Conservation (phyloP, 2,888 invertebrate species). For the Campopleginae sp. region DNA sequence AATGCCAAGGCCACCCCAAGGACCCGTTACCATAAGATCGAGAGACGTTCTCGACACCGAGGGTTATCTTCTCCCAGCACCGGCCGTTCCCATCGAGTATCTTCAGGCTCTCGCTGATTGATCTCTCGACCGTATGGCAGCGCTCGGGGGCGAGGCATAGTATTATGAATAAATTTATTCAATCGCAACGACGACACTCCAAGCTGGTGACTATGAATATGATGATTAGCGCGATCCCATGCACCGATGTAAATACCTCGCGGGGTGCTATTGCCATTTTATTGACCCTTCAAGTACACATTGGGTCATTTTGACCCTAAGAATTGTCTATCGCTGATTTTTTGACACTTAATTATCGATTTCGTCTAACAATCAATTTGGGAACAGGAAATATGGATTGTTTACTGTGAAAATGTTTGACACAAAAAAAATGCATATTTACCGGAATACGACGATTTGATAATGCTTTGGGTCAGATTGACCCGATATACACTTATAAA, state of each 20-base stretch:
- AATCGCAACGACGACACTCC: neutral
- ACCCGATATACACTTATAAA: too few relatives aligned
- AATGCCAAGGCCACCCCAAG: conserved; percentile 86
- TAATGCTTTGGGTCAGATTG: too few relatives aligned
- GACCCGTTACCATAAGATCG: conserved; percentile 84
- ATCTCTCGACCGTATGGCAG: neutral
- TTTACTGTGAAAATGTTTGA: too few relatives aligned
- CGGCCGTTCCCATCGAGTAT: conserved; percentile 86
- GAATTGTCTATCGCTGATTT: too few relatives aligned
- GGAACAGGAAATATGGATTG: too few relatives aligned
- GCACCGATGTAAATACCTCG: conserved; percentile 1
- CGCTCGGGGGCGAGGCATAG: neutral
- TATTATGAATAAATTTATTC: conserved; percentile 12
- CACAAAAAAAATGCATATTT: too few relatives aligned
- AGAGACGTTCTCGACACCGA: conserved; percentile 87
- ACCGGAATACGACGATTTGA: too few relatives aligned
- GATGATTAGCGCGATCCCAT: neutral
- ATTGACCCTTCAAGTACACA: too few relatives aligned
- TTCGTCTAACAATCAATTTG: too few relatives aligned
- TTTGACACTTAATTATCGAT: too few relatives aligned
- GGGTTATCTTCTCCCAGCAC: conserved; percentile 89
- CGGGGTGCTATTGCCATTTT: neutral
- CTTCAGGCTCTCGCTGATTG: conserved; percentile 84
- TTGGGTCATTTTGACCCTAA: too few relatives aligned
- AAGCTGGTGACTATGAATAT: neutral